These are phyloP conservation scores for Peromyscus melanophrys DNA, from an alignment of 2,797 vertebrate genomes.

Conservation along the genomic window DNA sequence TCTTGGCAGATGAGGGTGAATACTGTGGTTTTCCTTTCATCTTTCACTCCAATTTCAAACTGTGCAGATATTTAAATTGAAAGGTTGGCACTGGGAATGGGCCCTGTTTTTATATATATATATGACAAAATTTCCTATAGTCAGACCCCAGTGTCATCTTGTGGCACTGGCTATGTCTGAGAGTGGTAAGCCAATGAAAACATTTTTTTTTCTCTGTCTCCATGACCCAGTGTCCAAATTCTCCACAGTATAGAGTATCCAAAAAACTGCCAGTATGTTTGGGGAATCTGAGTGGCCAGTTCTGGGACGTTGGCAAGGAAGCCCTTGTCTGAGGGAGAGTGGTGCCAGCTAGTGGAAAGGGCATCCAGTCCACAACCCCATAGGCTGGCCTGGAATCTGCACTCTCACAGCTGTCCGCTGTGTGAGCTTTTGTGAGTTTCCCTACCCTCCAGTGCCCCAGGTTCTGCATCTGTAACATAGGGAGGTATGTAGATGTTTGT, in stretches of 20 bases:
- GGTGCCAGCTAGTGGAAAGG: background rate
- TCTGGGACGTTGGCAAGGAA: background rate
- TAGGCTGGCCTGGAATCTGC: background rate
- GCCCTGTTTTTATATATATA: background rate
- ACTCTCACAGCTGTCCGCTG: background rate
- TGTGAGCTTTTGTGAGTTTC: background rate
- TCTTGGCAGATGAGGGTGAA: background rate
- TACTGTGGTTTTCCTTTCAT: background rate
- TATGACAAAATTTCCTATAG: background rate
- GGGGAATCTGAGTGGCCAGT: background rate
- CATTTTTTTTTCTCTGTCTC: background rate
- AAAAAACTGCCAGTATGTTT: background rate
- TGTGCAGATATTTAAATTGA: background rate
- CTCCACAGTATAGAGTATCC: background rate
- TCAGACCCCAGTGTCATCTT: background rate
- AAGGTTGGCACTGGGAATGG: background rate
- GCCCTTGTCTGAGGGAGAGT: background rate
- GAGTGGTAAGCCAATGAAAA: background rate
- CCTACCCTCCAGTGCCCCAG: background rate
- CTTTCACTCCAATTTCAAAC: background rate
- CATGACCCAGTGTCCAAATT: fast-evolving
- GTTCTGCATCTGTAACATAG: background rate
- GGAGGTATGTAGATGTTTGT: background rate
- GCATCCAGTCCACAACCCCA: no score
- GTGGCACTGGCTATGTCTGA: background rate